Conservation (phyloP, 2,797 vertebrate genomes). For the Pangasius krempfi region DNA sequence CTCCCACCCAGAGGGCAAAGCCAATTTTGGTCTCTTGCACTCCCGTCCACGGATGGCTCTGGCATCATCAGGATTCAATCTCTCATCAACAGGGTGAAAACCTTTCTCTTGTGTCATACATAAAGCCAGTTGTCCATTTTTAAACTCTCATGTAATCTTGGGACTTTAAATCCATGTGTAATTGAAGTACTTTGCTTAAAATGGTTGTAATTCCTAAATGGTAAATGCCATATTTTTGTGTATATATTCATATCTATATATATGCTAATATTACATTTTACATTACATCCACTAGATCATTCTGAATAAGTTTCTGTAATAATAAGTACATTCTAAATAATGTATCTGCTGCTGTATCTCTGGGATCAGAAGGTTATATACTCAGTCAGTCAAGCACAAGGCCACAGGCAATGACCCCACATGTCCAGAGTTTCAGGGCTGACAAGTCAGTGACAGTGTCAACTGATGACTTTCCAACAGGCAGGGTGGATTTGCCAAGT, state of each 20-base stretch:
- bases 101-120: not conserved
- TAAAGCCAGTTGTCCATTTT: not conserved
- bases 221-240: too few relatives aligned
- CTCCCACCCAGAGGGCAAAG: not conserved
- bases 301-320: not conserved
- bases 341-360: not conserved
- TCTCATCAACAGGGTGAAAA: not conserved
- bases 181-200: not conserved
- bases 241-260: too few relatives aligned
- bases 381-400: conserved; percentile 3
- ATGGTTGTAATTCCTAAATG: too few relatives aligned
- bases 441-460: not conserved
- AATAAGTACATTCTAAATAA: too few relatives aligned
- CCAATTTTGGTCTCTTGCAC: not conserved
- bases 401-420: conserved; percentile 14
- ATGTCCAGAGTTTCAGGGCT: not conserved
- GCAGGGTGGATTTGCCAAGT: not conserved
- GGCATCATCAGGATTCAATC: not conserved
- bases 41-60: not conserved
- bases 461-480: conserved; percentile 25
- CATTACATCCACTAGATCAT: not conserved
- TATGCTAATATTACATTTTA: not conserved
- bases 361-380: conserved; percentile 14
- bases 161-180: not conserved
- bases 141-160: not conserved